phyloP scores from a whole-genome alignment of 2,888 invertebrate species.

The Omphaloscelis lunosa region DNA sequence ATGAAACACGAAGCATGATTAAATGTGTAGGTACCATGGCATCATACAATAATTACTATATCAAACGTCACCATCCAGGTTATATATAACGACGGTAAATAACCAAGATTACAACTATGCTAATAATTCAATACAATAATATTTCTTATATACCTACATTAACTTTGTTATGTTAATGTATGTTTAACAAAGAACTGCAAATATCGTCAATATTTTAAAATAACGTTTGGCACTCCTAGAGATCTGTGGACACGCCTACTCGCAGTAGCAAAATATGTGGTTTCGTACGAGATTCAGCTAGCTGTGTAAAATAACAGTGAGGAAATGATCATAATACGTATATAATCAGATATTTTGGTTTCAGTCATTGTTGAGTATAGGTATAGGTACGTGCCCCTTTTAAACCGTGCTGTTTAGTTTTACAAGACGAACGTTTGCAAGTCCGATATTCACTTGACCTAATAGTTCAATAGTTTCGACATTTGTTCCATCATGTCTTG shows the following conservation, averaged over 20 bases:
- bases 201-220: constrained; percentile 31
- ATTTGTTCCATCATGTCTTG: neutral
- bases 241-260: neutral
- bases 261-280: neutral
- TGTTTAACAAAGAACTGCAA: constrained; percentile 22
- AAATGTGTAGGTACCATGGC: constrained; percentile 17
- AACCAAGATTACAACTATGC: constrained; percentile 1
- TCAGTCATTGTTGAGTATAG: neutral
- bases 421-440: neutral
- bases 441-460: too few relatives aligned
- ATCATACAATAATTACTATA: constrained; percentile 35
- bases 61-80: constrained; percentile 23
- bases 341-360: neutral
- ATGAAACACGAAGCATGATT: constrained; percentile 21
- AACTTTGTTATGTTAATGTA: constrained; percentile 24
- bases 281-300: neutral
- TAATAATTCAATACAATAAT: constrained; percentile 20
- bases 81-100: constrained; percentile 5
- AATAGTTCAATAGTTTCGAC: neutral
- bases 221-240: constrained; percentile 12
- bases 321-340: neutral
- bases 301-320: too few relatives aligned
- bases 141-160: constrained; percentile 8
- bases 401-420: neutral
- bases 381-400: neutral